Base-by-base conservation (phyloP, 2,888 invertebrate genomes). In the Itoplectis maculator region DNA sequence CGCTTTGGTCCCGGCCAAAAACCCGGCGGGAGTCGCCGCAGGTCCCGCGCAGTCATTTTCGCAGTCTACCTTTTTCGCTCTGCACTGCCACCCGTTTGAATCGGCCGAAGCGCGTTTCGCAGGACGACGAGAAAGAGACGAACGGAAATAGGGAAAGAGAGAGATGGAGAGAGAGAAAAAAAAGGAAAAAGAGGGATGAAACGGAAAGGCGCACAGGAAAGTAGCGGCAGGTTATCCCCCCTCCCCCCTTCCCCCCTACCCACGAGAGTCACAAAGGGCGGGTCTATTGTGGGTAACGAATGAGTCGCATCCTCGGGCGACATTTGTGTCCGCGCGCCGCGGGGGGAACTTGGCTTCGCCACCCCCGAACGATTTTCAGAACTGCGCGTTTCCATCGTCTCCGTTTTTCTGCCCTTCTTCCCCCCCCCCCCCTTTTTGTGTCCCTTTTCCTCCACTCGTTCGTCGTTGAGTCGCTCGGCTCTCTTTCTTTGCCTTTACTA, bases 321-420 rank as follows among this genome's bases (percentile, higher is more conserved):
- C 82, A 75, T 82, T 82, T 82, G 82, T 74, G n/a, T n/a, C n/a
- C n/a, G n/a, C n/a, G n/a, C n/a, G n/a, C 65, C 78, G 78, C 82
- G 74, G 54, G 78, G 74, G 74, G 42, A 63, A 51, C 69, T 79
- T 63, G 74, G 42, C 65, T 76, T 73, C 73, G 75, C 79, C 76
- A 79, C 65, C 63, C 70, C 59, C 69, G 40, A 82, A 79, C 79
- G 72, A 79, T 79, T 79, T 79, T 47, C 63, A 54, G 54, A 56
- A 76, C 68, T 47, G 40, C 11, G 65, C 45, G n/a, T n/a, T n/a
- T n/a, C n/a, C n/a, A n/a, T 13, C 23, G 8, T 59, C 63, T 20
- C 20, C 2, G 20, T n/a, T 68, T 35, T 54, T 15, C 23, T 45
- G 23, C 11, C 29, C 35, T 11, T 45, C 37, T 47, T 9, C 6